Conservation (phyloP, 2,888 invertebrate species). For the Xiphydria camelus region DNA sequence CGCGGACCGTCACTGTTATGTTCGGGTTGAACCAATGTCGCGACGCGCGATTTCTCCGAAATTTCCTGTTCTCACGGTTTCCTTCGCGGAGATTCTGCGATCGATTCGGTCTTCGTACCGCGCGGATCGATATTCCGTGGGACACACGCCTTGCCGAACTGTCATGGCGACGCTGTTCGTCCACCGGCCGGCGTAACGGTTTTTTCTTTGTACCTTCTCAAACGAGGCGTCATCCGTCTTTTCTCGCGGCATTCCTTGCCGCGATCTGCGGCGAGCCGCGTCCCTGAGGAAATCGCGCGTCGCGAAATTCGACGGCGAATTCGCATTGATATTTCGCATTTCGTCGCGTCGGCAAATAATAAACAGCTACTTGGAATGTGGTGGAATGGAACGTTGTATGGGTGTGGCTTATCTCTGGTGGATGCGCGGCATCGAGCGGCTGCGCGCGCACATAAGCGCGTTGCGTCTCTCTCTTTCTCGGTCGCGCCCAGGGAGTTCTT, state of each 20-base stretch:
- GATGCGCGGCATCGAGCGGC: constrained; percentile 51
- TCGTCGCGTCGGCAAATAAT: no score
- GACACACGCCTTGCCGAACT: constrained; percentile 31
- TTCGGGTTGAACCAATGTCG: no score
- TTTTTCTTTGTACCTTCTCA: constrained; percentile 21
- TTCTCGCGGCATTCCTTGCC: no score
- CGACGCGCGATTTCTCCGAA: no score
- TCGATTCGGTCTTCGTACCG: no score
- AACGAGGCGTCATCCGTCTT: constrained; percentile 1
- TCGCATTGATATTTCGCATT: no score
- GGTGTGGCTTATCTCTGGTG: constrained; percentile 48
- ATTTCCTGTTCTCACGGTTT: no score
- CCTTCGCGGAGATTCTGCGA: no score
- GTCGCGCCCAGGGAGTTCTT: constrained; percentile 3
- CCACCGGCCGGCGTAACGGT: constrained; percentile 31
- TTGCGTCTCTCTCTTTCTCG: background rate
- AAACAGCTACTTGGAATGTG: no score
- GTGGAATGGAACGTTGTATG: constrained; percentile 2
- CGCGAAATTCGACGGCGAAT: no score
- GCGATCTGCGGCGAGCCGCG: background rate
- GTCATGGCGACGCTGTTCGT: constrained; percentile 46
- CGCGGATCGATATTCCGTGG: no score
- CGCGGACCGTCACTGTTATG: no score
- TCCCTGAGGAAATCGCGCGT: background rate
- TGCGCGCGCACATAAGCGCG: constrained; percentile 49